Conservation (phyloP, 1,140 invertebrate species). For the Drosophila baimaii region DNA sequence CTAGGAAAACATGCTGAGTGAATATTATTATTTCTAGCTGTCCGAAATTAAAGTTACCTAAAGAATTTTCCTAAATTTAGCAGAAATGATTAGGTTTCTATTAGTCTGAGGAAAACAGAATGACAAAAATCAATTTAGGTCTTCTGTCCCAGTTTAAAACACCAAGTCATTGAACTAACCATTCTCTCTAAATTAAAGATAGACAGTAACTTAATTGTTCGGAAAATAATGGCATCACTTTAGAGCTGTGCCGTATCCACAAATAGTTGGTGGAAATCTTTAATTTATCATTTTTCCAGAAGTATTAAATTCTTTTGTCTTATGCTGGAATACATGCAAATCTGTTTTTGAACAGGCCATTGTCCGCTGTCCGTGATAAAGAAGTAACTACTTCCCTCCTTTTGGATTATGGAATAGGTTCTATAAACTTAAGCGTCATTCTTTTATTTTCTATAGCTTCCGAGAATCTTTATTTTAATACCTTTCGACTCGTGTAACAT, state of each 20-base stretch:
- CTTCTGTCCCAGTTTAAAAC: too few relatives aligned
- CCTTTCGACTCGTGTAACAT: neutral
- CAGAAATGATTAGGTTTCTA: neutral
- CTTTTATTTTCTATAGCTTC: neutral
- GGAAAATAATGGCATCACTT: slow-evolving; percentile 6
- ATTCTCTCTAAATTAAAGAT: too few relatives aligned
- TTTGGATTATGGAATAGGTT: neutral
- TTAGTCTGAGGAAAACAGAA: slow-evolving; percentile 6
- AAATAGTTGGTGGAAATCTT: slow-evolving; percentile 2
- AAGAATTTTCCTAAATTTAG: slow-evolving; percentile 1
- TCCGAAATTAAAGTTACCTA: neutral
- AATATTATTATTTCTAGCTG: slow-evolving; percentile 1
- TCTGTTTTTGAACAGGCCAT: neutral
- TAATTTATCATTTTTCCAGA: slow-evolving; percentile 1
- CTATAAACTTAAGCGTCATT: neutral
- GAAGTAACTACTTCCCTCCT: neutral
- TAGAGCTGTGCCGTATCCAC: slow-evolving; percentile 3
- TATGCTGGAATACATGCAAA: neutral
- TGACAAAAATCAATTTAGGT: too few relatives aligned
- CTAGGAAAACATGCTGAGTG: slow-evolving; percentile 3
- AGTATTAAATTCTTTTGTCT: neutral
- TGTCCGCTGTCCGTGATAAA: too few relatives aligned
- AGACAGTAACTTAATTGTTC: neutral
- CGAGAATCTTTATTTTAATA: neutral
- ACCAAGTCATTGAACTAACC: too few relatives aligned